phyloP scores from a whole-genome alignment of 2,113 vertebrate genomes.

The Chlorocebus sabaeus region DNA sequence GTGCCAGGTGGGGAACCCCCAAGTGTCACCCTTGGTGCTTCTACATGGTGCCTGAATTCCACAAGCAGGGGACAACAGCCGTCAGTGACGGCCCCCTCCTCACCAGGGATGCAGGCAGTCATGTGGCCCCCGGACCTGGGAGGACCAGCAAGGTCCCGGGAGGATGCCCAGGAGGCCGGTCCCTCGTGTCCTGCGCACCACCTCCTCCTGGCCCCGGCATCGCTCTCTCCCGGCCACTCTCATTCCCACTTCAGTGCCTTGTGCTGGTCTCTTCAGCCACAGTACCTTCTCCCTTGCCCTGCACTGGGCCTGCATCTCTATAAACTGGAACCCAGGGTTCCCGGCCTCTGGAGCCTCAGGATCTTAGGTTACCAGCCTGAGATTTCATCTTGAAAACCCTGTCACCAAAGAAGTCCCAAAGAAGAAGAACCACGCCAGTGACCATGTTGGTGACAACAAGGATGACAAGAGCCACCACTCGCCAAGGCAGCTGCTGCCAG shows the following conservation, averaged over 20 bases:
- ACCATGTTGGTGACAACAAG: accelerated
- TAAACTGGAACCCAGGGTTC: not conserved
- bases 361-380: not conserved
- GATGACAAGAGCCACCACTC: accelerated
- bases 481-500: accelerated
- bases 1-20: accelerated
- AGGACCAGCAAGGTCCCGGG: not conserved
- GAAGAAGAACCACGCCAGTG: accelerated
- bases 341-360: not conserved
- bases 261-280: accelerated
- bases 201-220: accelerated
- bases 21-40: not conserved
- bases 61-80: not conserved
- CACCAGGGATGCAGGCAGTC: accelerated
- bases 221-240: not conserved
- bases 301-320: no score
- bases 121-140: accelerated
- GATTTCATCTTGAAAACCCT: not conserved
- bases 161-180: not conserved
- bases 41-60: not conserved
- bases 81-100: not conserved
- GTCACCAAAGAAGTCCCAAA: no score
- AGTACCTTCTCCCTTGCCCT: accelerated
- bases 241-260: no score
- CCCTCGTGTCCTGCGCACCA: no score